Evolutionary conservation across 2,113 vertebrate species (phyloP).

Genomic region (Planiliza haematocheilus): DNA sequence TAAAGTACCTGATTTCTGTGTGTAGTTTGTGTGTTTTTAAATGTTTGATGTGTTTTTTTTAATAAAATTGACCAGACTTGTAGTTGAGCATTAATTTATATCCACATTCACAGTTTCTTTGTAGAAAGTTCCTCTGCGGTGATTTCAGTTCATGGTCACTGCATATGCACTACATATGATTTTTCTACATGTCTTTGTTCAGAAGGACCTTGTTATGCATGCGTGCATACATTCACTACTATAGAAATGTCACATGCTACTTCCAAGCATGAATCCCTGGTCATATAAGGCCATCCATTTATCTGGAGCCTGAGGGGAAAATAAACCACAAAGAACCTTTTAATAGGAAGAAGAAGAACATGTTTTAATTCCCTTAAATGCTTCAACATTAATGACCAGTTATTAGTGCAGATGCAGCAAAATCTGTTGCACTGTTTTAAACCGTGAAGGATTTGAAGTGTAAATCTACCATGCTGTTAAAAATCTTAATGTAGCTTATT

Average conservation of each 20-base stretch:
- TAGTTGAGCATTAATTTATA: neutral
- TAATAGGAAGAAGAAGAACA: neutral
- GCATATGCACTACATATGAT: neutral
- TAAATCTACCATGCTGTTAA: too few species aligned
- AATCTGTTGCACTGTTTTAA: too few species aligned
- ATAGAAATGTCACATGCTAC: slow-evolving; percentile 31
- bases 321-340: slow-evolving; percentile 25
- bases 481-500: neutral
- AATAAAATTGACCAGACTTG: too few species aligned
- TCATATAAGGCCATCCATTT: slow-evolving; percentile 55
- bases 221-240: neutral
- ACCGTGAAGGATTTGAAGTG: too few species aligned
- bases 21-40: too few species aligned
- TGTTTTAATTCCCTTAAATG: slow-evolving; percentile 15
- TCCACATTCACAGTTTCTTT: fast-evolving
- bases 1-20: too few species aligned
- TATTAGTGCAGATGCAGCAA: neutral
- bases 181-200: neutral
- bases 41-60: too few species aligned
- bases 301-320: slow-evolving; percentile 34
- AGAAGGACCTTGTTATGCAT: slow-evolving; percentile 14
- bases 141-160: neutral
- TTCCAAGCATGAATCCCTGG: slow-evolving; percentile 22
- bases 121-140: fast-evolving
- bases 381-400: slow-evolving; percentile 16